A percentile compares a stretch with the other conserved stretches of the same genome.
phyloP scores from a whole-genome alignment of 2,888 invertebrate genomes.

The Catocala fraxini region DNA sequence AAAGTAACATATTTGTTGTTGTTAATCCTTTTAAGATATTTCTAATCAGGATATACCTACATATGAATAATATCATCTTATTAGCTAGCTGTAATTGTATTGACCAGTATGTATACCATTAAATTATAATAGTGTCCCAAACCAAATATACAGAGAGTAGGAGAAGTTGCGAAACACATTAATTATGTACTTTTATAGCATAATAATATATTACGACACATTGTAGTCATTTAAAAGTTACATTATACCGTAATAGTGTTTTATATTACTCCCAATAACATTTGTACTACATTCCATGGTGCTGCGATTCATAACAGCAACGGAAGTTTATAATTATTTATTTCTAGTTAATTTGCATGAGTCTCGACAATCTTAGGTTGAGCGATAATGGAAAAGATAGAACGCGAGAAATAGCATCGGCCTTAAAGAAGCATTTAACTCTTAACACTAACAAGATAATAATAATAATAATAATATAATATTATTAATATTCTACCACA shows the following conservation, averaged over 20 bases:
- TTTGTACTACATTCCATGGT: slow-evolving; percentile 7
- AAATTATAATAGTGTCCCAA: slow-evolving; percentile 31
- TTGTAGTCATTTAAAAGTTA: slow-evolving; percentile 30
- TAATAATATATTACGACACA: slow-evolving; percentile 27
- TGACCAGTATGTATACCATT: not conserved
- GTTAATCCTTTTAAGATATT: too few relatives aligned
- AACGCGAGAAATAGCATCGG: too few relatives aligned
- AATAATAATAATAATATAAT: too few relatives aligned
- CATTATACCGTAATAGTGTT: slow-evolving; percentile 25
- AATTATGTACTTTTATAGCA: slow-evolving; percentile 29
- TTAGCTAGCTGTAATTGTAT: not conserved
- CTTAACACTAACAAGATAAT: too few relatives aligned
- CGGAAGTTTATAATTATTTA: not conserved
- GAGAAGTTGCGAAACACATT: slow-evolving; percentile 33
- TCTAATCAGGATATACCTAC: not conserved
- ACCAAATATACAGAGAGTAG: slow-evolving; percentile 29
- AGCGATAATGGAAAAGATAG: too few relatives aligned
- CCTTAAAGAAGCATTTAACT: too few relatives aligned
- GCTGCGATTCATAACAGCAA: not conserved
- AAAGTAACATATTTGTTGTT: too few relatives aligned
- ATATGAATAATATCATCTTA: not conserved
- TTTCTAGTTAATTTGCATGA: too few relatives aligned
- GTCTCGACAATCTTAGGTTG: too few relatives aligned
- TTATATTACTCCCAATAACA: slow-evolving; percentile 23
- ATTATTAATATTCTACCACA: too few relatives aligned